A percentile compares a stretch with the other conserved stretches of the same genome.
phyloP scores from a whole-genome alignment of 2,113 vertebrate genomes.

The Crypturellus undulatus region DNA sequence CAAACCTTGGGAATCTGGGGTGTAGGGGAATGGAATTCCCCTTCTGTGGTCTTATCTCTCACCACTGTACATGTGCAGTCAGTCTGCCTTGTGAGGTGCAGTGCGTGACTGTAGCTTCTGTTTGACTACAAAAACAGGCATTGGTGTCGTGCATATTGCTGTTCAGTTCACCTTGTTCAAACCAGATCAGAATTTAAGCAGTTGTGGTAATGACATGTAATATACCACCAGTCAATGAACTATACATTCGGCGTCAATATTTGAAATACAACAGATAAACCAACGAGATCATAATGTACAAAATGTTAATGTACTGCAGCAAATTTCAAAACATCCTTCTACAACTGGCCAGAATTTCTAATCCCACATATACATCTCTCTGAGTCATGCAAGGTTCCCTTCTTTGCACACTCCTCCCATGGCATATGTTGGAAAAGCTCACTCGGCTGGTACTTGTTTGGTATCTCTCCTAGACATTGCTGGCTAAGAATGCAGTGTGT shows the following conservation, averaged over 20 bases:
- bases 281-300: background rate
- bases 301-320: background rate
- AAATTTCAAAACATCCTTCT: background rate
- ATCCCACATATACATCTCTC: accelerated
- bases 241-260: background rate
- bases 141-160: background rate
- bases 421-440: background rate
- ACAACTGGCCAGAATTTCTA: background rate
- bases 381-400: background rate
- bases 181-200: background rate
- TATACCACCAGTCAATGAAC: background rate
- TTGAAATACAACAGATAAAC: background rate
- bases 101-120: background rate
- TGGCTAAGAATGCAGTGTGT: background rate
- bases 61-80: background rate
- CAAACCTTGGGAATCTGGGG: background rate
- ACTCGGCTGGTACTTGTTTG: background rate
- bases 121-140: background rate
- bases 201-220: background rate
- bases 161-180: background rate
- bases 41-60: background rate
- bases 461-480: background rate
- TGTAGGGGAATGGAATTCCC: background rate
- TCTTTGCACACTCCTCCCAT: background rate
- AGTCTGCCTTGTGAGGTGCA: background rate